These are phyloP conservation scores for Vireo griseus DNA, from an alignment of 2,797 vertebrate species.

Conservation along the genomic window DNA sequence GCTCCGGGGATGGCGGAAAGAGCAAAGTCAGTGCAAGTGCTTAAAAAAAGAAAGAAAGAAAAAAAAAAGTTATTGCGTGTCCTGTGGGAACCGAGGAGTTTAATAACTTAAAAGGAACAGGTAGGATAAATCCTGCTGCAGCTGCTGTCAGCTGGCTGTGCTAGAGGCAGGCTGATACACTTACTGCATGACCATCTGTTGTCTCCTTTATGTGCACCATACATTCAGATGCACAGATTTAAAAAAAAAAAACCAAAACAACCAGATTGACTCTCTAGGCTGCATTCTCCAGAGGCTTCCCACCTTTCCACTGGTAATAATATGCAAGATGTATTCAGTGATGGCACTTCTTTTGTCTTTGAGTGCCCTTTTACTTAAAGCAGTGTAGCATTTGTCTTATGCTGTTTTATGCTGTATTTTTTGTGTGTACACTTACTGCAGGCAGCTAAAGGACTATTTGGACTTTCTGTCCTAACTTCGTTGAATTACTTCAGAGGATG, in stretches of 20 bases:
- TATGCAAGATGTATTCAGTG: not conserved
- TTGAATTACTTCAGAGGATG: not conserved
- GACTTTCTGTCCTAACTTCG: not conserved
- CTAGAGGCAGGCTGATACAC: not conserved
- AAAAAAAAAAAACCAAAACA: not conserved
- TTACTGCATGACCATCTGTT: not conserved
- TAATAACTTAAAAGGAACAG: not conserved
- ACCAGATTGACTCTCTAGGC: not conserved
- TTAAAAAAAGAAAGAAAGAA: not conserved
- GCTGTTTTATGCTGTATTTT: not conserved
- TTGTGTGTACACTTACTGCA: fast-evolving
- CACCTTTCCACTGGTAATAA: not conserved
- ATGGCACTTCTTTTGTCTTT: not conserved
- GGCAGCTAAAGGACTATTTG: not conserved
- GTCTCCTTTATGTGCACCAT: not conserved
- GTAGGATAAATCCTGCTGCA: not conserved
- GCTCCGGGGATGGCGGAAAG: not conserved
- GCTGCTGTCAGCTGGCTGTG: not conserved
- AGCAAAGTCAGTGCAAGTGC: not conserved
- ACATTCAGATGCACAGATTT: not conserved
- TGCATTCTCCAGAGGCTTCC: not conserved
- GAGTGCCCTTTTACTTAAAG: not conserved
- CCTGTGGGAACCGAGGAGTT: not conserved
- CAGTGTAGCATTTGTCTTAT: not conserved
- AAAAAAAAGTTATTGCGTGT: not conserved